Evolutionary conservation across 2,797 vertebrate genomes (phyloP), one percentile per base, ranked within the genome.

Genomic region (Sebastes baramenuke): DNA sequence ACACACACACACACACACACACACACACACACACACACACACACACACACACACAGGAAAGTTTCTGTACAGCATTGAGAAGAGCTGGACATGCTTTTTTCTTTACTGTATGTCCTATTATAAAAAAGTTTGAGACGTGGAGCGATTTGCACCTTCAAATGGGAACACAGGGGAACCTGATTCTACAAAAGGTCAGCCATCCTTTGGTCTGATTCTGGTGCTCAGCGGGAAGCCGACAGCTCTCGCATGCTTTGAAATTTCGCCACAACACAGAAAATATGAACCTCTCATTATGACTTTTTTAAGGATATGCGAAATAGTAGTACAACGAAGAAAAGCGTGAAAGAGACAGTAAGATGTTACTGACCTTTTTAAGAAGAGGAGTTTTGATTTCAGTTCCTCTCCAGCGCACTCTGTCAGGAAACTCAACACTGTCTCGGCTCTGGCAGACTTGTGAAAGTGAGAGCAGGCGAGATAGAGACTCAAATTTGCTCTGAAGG

Each of bases 311-410:
- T 78, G 73, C 20, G 14, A 82, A 81, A 75, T 46, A 54, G 68
- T 66, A 49, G 46, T 16, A 55, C 36, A 8, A 56, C 52, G 6
- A 11, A 59, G 25, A 72, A 58, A 56, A 62, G 20, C 65, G 24
- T 55, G 71, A 83, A 85, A 88, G 62, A 88, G 79, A 86, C 77
- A 77, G 76, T 52, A 34, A 91, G 84, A 85, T 82, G 83, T 90
- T 88, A 93, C 96, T 95, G 94, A 96, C 96, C 96, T 96, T 96
- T 96, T 94, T 76, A 88, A 75, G 87, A 89, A 87, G 86, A 85
- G 87, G 86, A 83, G 94, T 93, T 86, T 91, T 93, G 91, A 93
- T 90, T 94, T 94, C 91, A 92, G 91, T 92, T 95, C 91, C 89
- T 92, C 87, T 87, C 87, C 85, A 52, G 56, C 22, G 20, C 80